A percentile compares a stretch with the other conserved stretches of the same genome.
These are phyloP conservation scores for Lepidotrigona ventralis DNA, from an alignment of 1,140 invertebrate genomes.

Conservation along the genomic window DNA sequence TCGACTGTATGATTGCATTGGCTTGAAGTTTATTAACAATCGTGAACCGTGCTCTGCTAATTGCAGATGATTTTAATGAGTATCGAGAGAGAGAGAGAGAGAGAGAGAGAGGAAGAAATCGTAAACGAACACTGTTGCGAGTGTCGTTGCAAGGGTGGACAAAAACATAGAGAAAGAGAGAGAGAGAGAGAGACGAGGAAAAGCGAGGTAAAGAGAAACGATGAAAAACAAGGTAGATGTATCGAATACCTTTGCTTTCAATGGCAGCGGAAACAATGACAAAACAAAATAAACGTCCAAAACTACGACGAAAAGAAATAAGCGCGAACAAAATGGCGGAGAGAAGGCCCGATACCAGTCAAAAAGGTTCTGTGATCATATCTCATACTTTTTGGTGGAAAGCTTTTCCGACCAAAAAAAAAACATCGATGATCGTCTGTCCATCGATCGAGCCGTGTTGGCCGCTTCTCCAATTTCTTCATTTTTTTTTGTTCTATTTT, in stretches of 20 bases:
- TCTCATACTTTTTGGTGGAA: background rate
- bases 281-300: background rate
- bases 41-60: slow-evolving; percentile 3
- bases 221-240: slow-evolving; percentile 19
- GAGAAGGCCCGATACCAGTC: background rate
- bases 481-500: too few species aligned
- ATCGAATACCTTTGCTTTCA: slow-evolving; percentile 29
- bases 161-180: background rate
- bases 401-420: slow-evolving; percentile 38
- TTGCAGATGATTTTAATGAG: background rate
- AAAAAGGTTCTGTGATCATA: slow-evolving; percentile 36
- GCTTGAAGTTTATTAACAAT: background rate
- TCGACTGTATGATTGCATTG: too few species aligned
- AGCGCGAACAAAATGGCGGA: background rate
- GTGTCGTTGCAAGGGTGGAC: slow-evolving; percentile 41
- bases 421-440: background rate
- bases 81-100: background rate
- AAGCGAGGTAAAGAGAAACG: slow-evolving; percentile 16
- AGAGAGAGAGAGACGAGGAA: background rate
- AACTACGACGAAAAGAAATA: background rate
- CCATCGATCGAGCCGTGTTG: slow-evolving; percentile 1
- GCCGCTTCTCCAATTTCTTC: slow-evolving; percentile 26
- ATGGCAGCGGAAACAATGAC: background rate
- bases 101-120: background rate
- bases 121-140: background rate